Percentiles rank a stretch among this genome's conserved stretches.
These are phyloP conservation scores for Spilosoma lubricipeda DNA, from an alignment of 2,888 invertebrate genomes.

Conservation along the genomic window DNA sequence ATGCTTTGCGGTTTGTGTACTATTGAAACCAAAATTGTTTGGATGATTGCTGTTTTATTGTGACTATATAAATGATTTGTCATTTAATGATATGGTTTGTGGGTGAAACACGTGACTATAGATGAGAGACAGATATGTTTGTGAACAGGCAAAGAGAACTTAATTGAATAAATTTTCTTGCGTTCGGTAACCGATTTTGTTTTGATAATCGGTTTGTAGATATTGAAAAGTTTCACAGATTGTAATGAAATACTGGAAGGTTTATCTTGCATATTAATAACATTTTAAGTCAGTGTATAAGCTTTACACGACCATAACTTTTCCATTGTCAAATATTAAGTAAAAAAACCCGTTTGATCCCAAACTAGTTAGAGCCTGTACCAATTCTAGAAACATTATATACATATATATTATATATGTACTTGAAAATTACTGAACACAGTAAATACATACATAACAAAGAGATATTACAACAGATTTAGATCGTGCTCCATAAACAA, in stretches of 20 bases:
- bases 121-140: not conserved
- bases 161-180: not conserved
- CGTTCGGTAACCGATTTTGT: not conserved
- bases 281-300: too few relatives aligned
- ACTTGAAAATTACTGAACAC: too few relatives aligned
- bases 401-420: too few relatives aligned
- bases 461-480: not conserved
- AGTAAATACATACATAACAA: too few relatives aligned
- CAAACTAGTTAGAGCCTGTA: too few relatives aligned
- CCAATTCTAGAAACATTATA: too few relatives aligned
- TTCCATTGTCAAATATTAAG: not conserved
- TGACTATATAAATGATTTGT: conserved; percentile 5
- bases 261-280: too few relatives aligned
- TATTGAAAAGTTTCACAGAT: not conserved
- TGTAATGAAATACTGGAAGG: too few relatives aligned
- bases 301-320: too few relatives aligned
- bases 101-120: conserved; percentile 9
- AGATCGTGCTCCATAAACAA: not conserved
- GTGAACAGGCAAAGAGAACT: not conserved
- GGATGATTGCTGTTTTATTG: conserved; percentile 3
- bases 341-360: too few relatives aligned
- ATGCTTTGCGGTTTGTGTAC: conserved; percentile 16
- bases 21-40: conserved; percentile 2
- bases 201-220: not conserved
- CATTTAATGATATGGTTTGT: conserved; percentile 6